Base-by-base conservation (phyloP, 2,888 invertebrate species). In the Synanthedon myopaeformis region DNA sequence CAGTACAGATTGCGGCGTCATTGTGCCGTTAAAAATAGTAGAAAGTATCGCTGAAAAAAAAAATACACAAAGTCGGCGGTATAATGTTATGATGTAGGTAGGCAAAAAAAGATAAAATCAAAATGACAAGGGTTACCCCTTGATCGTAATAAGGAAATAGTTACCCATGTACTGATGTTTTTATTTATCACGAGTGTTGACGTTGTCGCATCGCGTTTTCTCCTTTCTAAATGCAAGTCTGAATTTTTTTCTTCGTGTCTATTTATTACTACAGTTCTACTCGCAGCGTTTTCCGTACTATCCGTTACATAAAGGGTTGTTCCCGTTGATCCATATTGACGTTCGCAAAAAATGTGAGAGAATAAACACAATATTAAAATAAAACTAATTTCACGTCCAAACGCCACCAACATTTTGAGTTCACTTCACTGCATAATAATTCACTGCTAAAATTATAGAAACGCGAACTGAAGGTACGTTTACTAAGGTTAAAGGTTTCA, bases 111-210 rank as follows among this genome's bases (percentile, higher is more conserved):
- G 23, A 23, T 23, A 5, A 23, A 64, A 67, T 63, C 61, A 64
- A 58, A 67, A 63, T 58, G 69, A 73, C 66, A 74, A 73, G 74
- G 70, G 71, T 70, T 70, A 58, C 56, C 45, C 61, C 68, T 64
- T 57, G 57, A 64, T 66, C 63, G 60, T 74, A 78, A 76, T 74
- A 72, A 75, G 74, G 75, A 79, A 72, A 72, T 69, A 57, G 56
- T 63, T 66, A 88, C 88, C 88, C 86, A 86, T 70, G 85, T 84
- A 75, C 79, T 87, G 58, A 84, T 81, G 64, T 85, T 86, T 73
- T 76, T 82, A 62, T 71, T 67, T 55, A 72, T 60, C 48, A 66
- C 63, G 55, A 79, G 72, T 58, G 76, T 63, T 58, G 78, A 59
- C 54, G 74, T 65, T 45, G 77, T 61, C 53, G 77, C 76, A 72